Evolutionary conservation across 2,888 invertebrate genomes (phyloP).

Genomic region (Cheilosia vernalis): DNA sequence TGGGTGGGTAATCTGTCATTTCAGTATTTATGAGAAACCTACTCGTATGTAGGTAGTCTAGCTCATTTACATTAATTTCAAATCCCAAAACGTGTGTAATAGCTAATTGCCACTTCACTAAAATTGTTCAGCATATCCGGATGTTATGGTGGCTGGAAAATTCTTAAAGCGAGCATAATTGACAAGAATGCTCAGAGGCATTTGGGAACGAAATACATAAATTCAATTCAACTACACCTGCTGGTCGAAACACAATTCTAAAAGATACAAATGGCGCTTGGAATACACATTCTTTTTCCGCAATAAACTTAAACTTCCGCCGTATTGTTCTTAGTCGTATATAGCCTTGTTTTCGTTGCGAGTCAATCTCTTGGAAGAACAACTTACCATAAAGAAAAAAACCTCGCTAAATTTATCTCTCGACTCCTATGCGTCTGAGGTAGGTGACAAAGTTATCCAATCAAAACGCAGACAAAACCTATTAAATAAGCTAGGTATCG

Average conservation of each 20-base stretch:
- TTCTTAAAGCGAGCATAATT: no score
- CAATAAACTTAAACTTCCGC: constrained; percentile 43
- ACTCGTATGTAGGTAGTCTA: no score
- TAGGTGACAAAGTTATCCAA: constrained; percentile 37
- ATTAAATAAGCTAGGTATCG: constrained; percentile 7
- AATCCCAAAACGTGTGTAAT: no score
- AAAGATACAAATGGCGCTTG: neutral
- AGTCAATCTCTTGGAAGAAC: neutral
- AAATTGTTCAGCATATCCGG: no score
- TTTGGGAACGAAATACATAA: neutral
- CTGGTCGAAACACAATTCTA: neutral
- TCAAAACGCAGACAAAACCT: constrained; percentile 23
- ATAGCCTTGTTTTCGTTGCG: constrained; percentile 19
- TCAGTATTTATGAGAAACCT: no score
- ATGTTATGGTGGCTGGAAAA: no score
- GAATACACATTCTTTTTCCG: neutral
- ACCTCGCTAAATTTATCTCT: constrained; percentile 26
- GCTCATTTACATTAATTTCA: no score
- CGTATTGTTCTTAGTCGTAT: constrained; percentile 34
- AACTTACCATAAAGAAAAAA: constrained; percentile 19
- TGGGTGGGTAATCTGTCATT: no score
- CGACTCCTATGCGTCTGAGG: constrained; percentile 12
- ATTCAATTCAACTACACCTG: neutral
- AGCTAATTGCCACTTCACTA: no score
- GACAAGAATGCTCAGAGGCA: no score